These are phyloP conservation scores for Myxocyprinus asiaticus DNA, from an alignment of 2,113 vertebrate genomes.

Conservation along the genomic window DNA sequence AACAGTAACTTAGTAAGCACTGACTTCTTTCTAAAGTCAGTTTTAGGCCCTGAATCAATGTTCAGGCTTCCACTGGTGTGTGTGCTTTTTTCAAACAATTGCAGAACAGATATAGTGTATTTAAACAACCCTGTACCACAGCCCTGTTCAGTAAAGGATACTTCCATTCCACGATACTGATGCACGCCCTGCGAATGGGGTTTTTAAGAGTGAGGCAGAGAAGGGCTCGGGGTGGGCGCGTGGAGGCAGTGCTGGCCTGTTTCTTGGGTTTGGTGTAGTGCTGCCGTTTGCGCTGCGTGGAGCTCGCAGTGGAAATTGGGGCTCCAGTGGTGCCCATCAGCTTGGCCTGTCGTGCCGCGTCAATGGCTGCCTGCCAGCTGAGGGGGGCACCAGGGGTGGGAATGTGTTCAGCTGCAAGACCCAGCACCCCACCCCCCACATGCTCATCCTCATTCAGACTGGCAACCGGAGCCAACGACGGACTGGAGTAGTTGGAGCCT, in stretches of 20 bases:
- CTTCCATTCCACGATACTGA: constrained; percentile 99
- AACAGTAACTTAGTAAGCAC: too few relatives aligned
- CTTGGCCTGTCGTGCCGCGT: constrained; percentile 94
- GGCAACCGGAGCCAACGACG: constrained; percentile 82
- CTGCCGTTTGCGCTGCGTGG: constrained; percentile 93
- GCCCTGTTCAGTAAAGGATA: constrained; percentile 83
- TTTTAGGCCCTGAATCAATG: too few relatives aligned
- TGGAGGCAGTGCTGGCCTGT: constrained; percentile 86
- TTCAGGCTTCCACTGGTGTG: too few relatives aligned
- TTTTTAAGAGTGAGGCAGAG: constrained; percentile 98
- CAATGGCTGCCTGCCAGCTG: constrained; percentile 97
- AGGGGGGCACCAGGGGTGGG: constrained; percentile 90
- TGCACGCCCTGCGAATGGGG: constrained; percentile 95
- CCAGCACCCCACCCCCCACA: constrained; percentile 75
- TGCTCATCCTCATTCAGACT: constrained; percentile 62
- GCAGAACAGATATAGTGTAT: too few relatives aligned
- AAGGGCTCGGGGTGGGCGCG: constrained; percentile 90
- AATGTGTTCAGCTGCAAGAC: constrained; percentile 94
- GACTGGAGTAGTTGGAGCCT: constrained; percentile 98
- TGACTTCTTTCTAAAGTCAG: too few relatives aligned
- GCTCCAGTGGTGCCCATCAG: constrained; percentile 89
- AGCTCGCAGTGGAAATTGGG: constrained; percentile 93
- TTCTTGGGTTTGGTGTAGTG: constrained; percentile 97
- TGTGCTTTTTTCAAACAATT: too few relatives aligned
- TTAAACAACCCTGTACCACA: too few relatives aligned